Conservation (phyloP, 2,888 invertebrate genomes). For the Eupelmus urozonus region DNA sequence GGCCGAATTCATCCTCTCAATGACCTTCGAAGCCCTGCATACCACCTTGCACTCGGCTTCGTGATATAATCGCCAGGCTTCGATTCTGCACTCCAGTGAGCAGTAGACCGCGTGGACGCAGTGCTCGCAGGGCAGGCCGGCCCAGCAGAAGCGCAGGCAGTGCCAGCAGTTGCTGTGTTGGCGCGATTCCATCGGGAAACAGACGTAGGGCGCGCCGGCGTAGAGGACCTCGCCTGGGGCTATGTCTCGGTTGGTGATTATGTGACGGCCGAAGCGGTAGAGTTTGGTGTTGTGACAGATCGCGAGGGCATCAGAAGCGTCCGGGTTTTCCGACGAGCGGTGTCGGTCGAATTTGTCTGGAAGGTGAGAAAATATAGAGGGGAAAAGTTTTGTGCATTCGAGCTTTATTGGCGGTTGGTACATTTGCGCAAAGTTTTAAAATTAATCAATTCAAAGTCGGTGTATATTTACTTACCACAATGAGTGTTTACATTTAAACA, state of each 20-base stretch:
- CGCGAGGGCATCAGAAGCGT: not conserved
- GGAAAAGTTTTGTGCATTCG: too few relatives aligned
- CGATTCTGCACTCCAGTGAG: not conserved
- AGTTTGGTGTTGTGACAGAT: not conserved
- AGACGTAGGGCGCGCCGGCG: conserved; percentile 20
- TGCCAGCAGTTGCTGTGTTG: conserved; percentile 49
- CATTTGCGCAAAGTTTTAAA: too few relatives aligned
- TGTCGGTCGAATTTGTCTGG: not conserved
- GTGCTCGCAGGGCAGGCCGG: conserved; percentile 21
- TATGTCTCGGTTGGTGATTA: conserved; percentile 22
- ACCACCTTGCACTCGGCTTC: conserved; percentile 48
- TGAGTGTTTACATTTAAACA: too few relatives aligned
- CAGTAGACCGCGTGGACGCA: conserved; percentile 50
- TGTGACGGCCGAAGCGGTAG: conserved; percentile 26
- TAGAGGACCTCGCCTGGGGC: conserved; percentile 44
- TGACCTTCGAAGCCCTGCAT: conserved; percentile 8
- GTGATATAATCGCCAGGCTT: conserved; percentile 38
- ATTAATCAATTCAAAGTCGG: too few relatives aligned
- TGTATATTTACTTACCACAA: too few relatives aligned
- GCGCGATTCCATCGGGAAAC: conserved; percentile 8
- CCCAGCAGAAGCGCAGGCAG: conserved; percentile 51
- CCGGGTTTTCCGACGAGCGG: conserved; percentile 10
- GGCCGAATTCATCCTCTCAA: conserved; percentile 21
- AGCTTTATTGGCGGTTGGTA: too few relatives aligned
- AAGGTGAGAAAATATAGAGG: too few relatives aligned